Evolutionary conservation across 2,113 vertebrate genomes (phyloP), one percentile per base, ranked within the genome.

Genomic region (Strix uralensis): DNA sequence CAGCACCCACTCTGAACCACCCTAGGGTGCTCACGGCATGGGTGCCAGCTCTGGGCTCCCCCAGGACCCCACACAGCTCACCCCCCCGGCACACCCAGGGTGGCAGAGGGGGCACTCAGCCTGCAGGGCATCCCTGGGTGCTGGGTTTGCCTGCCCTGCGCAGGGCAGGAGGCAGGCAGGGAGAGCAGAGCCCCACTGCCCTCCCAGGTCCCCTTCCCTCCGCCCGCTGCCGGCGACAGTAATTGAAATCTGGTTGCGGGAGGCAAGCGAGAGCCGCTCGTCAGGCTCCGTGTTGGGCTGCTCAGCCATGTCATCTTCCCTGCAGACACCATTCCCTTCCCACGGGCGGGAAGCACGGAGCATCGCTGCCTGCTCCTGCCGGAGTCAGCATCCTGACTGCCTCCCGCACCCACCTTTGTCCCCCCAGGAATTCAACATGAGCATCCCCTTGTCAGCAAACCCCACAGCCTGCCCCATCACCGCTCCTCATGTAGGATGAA

Each of bases 241-340:
- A 91, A 95, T 63, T 91, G 86, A 87, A 94, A 95, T 88, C 70
- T 20, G 36, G 88, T 92, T 90, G 95, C 9, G 5, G 84, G 95
- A 91, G 90, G 88, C 11, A 23, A 86, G 81, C 4, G 61, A 91
- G 93, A 95, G 69, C 86, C 42, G 91, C 86, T 88, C 8, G 84
- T 83, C 32, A 72, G 84, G 92, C 96, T 97, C 90, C 1, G 49
- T 58, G 67, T 81, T 88, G 94, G 96, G 97, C 97, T 97, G 97
- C 97, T 97, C 94, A 94, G 96, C 96, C 93, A 86, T 87, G 96
- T 94, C 95, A 91, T 73, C 93, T 86, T 97, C 96, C 97, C 96
- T 36, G 62, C 95, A 91, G 94, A 93, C 97, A 94, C 96, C 94
- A 61, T 92, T 93, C 95, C 95, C 94, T 77, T 94, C 96, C 96